These are phyloP conservation scores for Wasmannia auropunctata DNA, from an alignment of 1,140 invertebrate species.

Conservation along the genomic window DNA sequence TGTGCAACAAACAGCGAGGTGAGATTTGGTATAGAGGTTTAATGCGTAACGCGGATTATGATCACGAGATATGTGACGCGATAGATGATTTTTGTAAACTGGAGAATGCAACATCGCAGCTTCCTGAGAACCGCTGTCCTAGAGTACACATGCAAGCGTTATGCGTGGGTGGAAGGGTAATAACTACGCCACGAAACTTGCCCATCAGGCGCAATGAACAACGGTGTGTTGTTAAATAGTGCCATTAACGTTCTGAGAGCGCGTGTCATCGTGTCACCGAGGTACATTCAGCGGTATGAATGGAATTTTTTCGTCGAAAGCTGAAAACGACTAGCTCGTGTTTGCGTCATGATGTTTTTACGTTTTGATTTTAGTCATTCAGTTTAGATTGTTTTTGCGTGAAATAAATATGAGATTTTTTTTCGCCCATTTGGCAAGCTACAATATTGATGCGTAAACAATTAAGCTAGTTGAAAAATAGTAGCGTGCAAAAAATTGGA, in stretches of 20 bases:
- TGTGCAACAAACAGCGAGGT: too few relatives aligned
- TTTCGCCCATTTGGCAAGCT: background rate
- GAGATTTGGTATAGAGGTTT: too few relatives aligned
- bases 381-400: background rate
- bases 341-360: conserved; percentile 11
- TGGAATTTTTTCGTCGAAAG: conserved; percentile 9
- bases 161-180: conserved; percentile 33
- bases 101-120: background rate
- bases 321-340: background rate
- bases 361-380: conserved; percentile 10
- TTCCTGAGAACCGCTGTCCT: conserved; percentile 59
- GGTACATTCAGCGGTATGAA: conserved; percentile 10
- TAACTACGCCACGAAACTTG: conserved; percentile 64
- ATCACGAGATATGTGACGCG: conserved; percentile 15
- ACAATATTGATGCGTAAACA: background rate
- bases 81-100: conserved; percentile 14
- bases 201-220: conserved; percentile 62
- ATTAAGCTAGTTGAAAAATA: background rate
- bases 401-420: background rate
- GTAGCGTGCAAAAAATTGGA: background rate
- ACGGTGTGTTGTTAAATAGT: conserved; percentile 58
- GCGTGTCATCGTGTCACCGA: conserved; percentile 10
- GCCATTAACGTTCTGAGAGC: conserved; percentile 45
- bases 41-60: conserved; percentile 20
- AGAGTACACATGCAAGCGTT: background rate